phyloP scores from a whole-genome alignment of 2,113 vertebrate genomes.

The Phodopus roborovskii region DNA sequence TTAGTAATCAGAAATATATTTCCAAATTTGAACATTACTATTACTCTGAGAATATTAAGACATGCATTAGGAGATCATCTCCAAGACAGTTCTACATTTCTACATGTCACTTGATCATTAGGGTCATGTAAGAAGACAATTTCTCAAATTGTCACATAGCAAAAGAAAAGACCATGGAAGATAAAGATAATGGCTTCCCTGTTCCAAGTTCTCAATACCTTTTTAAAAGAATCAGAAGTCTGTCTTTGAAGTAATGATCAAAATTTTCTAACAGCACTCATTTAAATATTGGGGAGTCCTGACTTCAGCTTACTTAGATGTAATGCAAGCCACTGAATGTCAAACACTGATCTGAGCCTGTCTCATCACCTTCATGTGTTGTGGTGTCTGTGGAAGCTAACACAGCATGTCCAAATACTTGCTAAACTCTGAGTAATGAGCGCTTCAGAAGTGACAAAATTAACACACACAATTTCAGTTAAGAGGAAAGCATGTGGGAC shows the following conservation, averaged over 20 bases:
- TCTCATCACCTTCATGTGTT: neutral
- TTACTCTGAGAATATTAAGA: neutral
- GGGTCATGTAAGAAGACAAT: neutral
- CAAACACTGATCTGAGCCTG: neutral
- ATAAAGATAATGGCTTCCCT: neutral
- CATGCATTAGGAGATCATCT: neutral
- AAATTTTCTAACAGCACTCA: neutral
- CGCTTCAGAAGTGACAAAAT: neutral
- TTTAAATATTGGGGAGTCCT: neutral
- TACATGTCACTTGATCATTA: neutral
- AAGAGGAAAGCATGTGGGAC: too few species aligned
- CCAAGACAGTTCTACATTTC: neutral
- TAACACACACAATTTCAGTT: neutral
- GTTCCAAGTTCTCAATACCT: neutral
- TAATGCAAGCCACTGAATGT: neutral
- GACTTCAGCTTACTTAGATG: neutral
- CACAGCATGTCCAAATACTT: neutral
- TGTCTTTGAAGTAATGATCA: neutral
- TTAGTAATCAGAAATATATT: conserved; percentile 13
- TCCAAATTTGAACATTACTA: neutral
- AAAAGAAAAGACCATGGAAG: neutral
- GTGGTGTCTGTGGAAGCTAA: neutral
- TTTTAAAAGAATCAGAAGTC: neutral
- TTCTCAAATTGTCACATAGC: neutral
- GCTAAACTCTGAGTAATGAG: neutral